phyloP scores from a whole-genome alignment of 2,113 vertebrate genomes.

The Dasyurus viverrinus region DNA sequence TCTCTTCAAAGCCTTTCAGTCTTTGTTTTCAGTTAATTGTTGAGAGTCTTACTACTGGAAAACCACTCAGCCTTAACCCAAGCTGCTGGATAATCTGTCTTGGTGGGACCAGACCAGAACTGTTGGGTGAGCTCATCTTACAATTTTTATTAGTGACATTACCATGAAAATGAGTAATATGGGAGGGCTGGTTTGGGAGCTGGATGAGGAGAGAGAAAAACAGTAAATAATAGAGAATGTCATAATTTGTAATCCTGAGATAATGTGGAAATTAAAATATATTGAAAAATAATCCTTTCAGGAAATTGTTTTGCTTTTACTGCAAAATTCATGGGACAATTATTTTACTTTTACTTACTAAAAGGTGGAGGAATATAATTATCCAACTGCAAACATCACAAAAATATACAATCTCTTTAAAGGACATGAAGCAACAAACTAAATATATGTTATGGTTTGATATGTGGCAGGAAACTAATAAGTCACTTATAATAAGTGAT shows the following conservation, averaged over 20 bases:
- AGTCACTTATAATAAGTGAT: neutral
- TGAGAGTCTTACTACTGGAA: conserved; percentile 50
- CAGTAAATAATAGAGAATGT: neutral
- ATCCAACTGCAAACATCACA: neutral
- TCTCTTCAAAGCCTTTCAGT: conserved; percentile 34
- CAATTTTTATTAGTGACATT: neutral
- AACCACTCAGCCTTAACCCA: conserved; percentile 35
- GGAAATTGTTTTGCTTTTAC: conserved; percentile 48
- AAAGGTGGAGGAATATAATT: neutral
- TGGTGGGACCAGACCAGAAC: neutral
- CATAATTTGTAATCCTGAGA: neutral
- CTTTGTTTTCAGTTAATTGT: conserved; percentile 53
- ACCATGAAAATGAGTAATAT: conserved; percentile 25
- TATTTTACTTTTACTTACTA: conserved; percentile 8
- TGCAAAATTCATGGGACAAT: conserved; percentile 31
- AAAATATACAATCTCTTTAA: neutral
- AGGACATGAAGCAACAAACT: conserved; percentile 46
- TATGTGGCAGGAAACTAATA: neutral
- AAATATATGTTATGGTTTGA: neutral
- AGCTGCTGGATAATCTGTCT: neutral
- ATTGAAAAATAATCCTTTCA: conserved; percentile 35
- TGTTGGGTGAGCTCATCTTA: neutral
- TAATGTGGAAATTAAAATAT: conserved; percentile 41
- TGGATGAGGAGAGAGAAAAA: neutral
- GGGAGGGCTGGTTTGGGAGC: neutral